Base-by-base conservation (phyloP, 2,888 invertebrate genomes). In the Tigriopus californicus region DNA sequence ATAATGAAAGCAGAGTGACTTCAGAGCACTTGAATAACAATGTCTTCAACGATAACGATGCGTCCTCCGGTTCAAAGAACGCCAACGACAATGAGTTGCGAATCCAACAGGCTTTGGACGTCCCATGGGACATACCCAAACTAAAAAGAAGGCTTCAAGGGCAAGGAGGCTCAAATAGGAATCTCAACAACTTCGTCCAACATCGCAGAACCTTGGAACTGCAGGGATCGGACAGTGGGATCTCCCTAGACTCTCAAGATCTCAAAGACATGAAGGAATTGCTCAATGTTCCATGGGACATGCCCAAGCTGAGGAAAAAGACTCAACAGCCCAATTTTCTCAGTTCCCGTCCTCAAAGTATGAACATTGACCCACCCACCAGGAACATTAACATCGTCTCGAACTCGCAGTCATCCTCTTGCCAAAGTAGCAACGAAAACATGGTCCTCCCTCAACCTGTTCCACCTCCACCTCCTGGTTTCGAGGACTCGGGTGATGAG, bases 101-200 rank as follows among this genome's bases (percentile, higher is more conserved):
- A 33, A 33, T 33, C 33, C 33, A 33, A 33, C 33, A 33, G 8
- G 33, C 33, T 33, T 33, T 33, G 8, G 33, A 88, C 69, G 75
- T 89, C 68, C 89, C 89, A 60, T 89, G 89, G 70, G 88, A 89
- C 70, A 89, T 89, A 88, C 89, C 89, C 40, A 89, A 89, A 72
- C 73, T 89, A 61, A 76, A 85, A 62, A 62, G 64, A 22, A 55
- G 64, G 66, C 1, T 68, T 67, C 15, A 15, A 5, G 33, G 77
- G 69, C 78, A 77, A 51, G 80, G 81, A 33, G 79, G 83, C 58
- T 83, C 84, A 66, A 86, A 86, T 69, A 83, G 84, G 69, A 85
- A 85, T 68, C 71, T 82, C 63, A 73, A 82, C 57, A 82, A 81
- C 70, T 72, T 81, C 60, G 79, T 80, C 24, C 77, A 80, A 44